Conservation (phyloP, 2,888 invertebrate species). For the Lasioglossum pauxillum region DNA sequence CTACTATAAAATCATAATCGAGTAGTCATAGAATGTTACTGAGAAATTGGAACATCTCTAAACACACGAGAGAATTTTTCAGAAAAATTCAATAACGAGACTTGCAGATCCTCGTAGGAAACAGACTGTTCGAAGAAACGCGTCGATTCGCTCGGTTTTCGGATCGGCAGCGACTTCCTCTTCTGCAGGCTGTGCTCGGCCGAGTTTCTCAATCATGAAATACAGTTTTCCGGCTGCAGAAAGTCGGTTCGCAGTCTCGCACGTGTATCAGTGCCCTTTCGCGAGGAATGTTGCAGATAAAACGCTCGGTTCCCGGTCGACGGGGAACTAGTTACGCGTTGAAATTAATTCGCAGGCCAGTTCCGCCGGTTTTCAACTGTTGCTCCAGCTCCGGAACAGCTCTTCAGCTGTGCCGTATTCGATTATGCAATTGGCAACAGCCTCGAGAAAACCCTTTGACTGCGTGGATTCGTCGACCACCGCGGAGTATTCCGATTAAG, state of each 20-base stretch:
- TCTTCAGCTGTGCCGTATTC: neutral
- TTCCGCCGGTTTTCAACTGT: slow-evolving; percentile 50
- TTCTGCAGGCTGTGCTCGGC: neutral
- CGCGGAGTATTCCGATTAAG: neutral
- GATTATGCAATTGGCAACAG: slow-evolving; percentile 46
- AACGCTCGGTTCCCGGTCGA: slow-evolving; percentile 28
- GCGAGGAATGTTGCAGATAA: slow-evolving; percentile 49
- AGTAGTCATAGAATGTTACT: neutral
- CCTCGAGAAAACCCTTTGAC: neutral
- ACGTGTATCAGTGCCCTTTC: slow-evolving; percentile 54
- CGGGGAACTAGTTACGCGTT: slow-evolving; percentile 49
- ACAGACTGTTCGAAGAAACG: neutral
- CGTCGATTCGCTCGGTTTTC: neutral
- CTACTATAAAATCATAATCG: neutral
- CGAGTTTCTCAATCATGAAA: slow-evolving; percentile 21
- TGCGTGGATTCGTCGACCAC: neutral
- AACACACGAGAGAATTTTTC: neutral
- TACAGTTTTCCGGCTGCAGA: slow-evolving; percentile 30
- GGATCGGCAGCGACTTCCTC: neutral
- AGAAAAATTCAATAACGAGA: neutral
- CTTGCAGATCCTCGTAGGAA: neutral
- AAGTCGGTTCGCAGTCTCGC: slow-evolving; percentile 28
- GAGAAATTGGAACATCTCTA: neutral
- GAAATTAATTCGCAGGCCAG: slow-evolving; percentile 44
- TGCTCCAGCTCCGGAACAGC: slow-evolving; percentile 19